These are phyloP conservation scores for Atherinomorus stipes DNA, from an alignment of 2,113 vertebrate genomes.

Conservation along the genomic window DNA sequence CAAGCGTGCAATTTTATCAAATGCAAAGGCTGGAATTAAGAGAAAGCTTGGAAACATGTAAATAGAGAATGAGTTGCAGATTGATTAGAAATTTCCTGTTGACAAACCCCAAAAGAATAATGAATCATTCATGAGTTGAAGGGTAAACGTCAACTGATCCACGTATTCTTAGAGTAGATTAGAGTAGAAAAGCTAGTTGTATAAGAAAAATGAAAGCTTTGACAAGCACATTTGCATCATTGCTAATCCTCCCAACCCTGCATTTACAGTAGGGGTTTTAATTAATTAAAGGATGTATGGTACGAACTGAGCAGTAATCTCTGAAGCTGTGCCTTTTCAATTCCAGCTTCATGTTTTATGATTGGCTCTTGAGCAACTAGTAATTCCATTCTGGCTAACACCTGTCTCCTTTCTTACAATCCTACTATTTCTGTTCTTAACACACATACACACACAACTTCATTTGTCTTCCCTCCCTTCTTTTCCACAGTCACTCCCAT, in stretches of 20 bases:
- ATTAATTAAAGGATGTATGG: conserved; percentile 73
- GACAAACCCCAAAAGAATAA: conserved; percentile 42
- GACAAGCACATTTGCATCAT: conserved; percentile 40
- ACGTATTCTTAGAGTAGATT: conserved; percentile 43
- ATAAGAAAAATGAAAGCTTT: conserved; percentile 38
- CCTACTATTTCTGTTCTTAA: conserved; percentile 24
- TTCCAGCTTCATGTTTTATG: conserved; percentile 67
- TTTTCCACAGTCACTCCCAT: conserved; percentile 24
- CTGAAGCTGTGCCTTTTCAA: conserved; percentile 67
- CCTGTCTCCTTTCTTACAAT: background rate
- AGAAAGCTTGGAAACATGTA: conserved; percentile 28
- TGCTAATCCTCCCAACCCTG: conserved; percentile 56
- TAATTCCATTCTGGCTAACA: conserved; percentile 46
- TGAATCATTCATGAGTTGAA: conserved; percentile 61
- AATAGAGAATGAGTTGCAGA: conserved; percentile 33
- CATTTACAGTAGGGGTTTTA: conserved; percentile 63
- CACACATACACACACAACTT: conserved; percentile 3
- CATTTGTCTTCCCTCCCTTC: conserved; percentile 14
- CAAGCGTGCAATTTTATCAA: conserved; percentile 6
- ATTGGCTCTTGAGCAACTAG: conserved; percentile 43
- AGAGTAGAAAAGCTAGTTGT: conserved; percentile 67
- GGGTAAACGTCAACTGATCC: conserved; percentile 59
- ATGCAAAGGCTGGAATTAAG: conserved; percentile 15
- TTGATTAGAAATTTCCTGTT: conserved; percentile 59
- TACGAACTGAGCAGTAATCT: conserved; percentile 67